Conservation (phyloP, 1,140 invertebrate species). For the Odontomachus brunneus region DNA sequence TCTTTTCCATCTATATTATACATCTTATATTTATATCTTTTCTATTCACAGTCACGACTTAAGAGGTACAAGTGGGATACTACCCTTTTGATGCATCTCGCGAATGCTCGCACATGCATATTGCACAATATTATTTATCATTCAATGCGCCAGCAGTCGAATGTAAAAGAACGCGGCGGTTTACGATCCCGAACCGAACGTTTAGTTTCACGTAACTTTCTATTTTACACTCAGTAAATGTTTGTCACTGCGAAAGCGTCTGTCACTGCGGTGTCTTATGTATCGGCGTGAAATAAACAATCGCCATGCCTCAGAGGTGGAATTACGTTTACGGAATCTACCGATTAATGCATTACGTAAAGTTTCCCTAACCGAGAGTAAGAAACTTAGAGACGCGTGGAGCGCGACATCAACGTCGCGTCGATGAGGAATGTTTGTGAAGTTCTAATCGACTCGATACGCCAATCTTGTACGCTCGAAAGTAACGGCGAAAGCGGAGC, state of each 20-base stretch:
- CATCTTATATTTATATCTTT: too few relatives aligned
- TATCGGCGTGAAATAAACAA: not conserved
- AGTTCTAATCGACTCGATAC: constrained; percentile 62
- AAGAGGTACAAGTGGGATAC: not conserved
- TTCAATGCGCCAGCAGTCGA: not conserved
- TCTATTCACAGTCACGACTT: too few relatives aligned
- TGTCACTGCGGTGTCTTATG: not conserved
- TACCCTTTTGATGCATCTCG: not conserved
- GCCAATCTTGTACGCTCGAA: constrained; percentile 54
- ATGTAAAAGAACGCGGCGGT: not conserved
- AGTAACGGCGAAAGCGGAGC: constrained; percentile 69
- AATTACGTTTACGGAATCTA: not conserved
- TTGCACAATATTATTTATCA: constrained; percentile 49
- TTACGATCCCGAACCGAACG: constrained; percentile 28
- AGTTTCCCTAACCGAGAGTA: not conserved
- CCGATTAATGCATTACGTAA: constrained; percentile 12
- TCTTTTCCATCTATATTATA: too few relatives aligned
- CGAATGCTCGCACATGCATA: not conserved
- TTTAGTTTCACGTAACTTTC: constrained; percentile 63
- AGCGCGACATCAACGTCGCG: not conserved
- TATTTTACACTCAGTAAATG: constrained; percentile 40
- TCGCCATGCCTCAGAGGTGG: not conserved
- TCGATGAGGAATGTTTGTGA: constrained; percentile 51
- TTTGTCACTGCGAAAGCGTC: constrained; percentile 23
- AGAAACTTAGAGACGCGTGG: not conserved